Evolutionary conservation across 2,113 vertebrate genomes (phyloP).

Genomic region (Notothenia rossii): DNA sequence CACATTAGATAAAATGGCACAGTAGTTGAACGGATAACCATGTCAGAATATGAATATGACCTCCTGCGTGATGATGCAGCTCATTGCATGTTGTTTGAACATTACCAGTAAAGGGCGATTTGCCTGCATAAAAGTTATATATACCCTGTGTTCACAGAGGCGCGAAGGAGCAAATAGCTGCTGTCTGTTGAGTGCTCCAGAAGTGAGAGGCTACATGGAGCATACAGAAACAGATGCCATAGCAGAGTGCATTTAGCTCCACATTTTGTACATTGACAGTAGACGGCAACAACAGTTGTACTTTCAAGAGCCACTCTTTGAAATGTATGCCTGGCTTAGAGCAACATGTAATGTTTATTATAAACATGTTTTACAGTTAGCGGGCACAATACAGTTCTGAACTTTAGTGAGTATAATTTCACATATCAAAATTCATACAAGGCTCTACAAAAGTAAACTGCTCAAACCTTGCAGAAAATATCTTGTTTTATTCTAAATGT

Average conservation of each 20-base stretch:
- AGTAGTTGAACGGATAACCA: conserved; percentile 6
- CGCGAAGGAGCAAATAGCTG: conserved; percentile 16
- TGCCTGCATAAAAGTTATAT: conserved; percentile 32
- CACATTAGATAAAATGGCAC: neutral
- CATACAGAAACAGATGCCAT: conserved; percentile 31
- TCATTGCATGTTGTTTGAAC: conserved; percentile 25
- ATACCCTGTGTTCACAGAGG: conserved; percentile 29
- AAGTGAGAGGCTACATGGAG: conserved; percentile 15
- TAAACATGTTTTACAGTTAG: conserved; percentile 2
- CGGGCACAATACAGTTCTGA: neutral
- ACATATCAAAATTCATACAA: conserved; percentile 26
- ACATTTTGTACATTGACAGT: neutral
- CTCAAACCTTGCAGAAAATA: conserved; percentile 21
- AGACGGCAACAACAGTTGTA: conserved; percentile 14
- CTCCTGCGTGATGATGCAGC: neutral
- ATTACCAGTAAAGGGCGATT: conserved; percentile 16
- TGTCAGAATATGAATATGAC: neutral
- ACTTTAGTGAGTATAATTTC: conserved; percentile 4
- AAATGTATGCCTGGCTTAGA: conserved; percentile 22
- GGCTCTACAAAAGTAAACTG: conserved; percentile 10
- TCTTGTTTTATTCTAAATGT: conserved; percentile 16
- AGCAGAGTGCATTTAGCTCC: conserved; percentile 33
- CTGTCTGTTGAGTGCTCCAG: conserved; percentile 25
- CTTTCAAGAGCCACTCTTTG: conserved; percentile 20
- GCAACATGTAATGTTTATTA: conserved; percentile 25